Evolutionary conservation across 2,888 invertebrate species (phyloP).

Genomic region (Oligia latruncula): DNA sequence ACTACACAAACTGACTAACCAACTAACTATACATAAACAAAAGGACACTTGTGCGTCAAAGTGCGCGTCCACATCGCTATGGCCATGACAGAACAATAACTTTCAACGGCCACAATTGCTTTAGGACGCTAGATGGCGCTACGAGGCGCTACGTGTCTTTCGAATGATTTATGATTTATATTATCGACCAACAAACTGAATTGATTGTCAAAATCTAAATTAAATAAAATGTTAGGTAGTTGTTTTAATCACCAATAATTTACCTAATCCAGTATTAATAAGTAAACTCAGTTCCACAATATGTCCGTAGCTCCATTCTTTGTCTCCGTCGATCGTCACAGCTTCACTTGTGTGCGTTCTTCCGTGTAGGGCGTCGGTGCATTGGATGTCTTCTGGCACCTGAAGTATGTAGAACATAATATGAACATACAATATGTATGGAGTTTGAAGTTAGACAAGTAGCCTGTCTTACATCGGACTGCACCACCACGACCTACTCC

Average conservation of each 20-base stretch:
- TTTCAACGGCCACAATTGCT: too few relatives aligned
- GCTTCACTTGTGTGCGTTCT: slow-evolving; percentile 89
- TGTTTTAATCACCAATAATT: not conserved
- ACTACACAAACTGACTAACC: not conserved
- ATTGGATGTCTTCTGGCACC: slow-evolving; percentile 81
- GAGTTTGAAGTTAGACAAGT: not conserved
- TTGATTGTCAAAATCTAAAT: too few relatives aligned
- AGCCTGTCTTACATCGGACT: too few relatives aligned
- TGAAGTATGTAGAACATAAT: slow-evolving; percentile 48
- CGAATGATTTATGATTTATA: too few relatives aligned
- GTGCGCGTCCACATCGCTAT: too few relatives aligned
- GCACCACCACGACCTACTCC: not conserved
- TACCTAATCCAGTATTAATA: slow-evolving; percentile 77
- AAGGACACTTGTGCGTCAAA: too few relatives aligned
- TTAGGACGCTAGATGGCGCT: too few relatives aligned
- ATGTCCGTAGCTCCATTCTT: slow-evolving; percentile 89
- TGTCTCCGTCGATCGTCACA: slow-evolving; percentile 67
- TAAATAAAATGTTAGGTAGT: too few relatives aligned
- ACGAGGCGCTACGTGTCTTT: too few relatives aligned
- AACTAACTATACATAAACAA: too few relatives aligned
- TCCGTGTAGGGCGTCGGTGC: slow-evolving; percentile 84
- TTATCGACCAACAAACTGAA: too few relatives aligned
- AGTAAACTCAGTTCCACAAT: slow-evolving; percentile 89
- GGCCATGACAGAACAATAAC: too few relatives aligned
- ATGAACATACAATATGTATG: not conserved